phyloP scores from a whole-genome alignment of 2,797 vertebrate genomes.

The Picus viridis region DNA sequence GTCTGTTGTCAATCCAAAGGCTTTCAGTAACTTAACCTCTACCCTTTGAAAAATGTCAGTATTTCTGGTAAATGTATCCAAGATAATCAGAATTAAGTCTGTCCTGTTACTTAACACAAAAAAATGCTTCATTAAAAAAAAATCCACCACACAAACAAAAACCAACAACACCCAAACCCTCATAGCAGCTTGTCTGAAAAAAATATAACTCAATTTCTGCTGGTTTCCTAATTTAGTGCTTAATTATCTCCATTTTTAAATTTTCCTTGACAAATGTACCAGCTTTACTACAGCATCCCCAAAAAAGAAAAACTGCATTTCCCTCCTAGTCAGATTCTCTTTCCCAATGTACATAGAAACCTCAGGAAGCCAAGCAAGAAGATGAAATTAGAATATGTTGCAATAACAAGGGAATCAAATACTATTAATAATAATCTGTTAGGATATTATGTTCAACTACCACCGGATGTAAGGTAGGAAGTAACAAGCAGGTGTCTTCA shows the following conservation, averaged over 20 bases:
- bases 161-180: too few relatives aligned
- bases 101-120: neutral
- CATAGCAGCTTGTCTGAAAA: neutral
- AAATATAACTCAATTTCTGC: neutral
- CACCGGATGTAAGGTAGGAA: neutral
- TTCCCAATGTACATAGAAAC: neutral
- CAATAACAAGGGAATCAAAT: neutral
- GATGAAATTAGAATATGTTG: neutral
- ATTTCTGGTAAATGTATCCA: neutral
- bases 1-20: neutral
- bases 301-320: neutral
- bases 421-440: neutral
- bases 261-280: neutral
- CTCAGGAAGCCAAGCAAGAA: neutral
- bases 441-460: neutral
- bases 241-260: neutral
- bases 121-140: neutral
- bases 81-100: neutral
- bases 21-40: neutral
- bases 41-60: neutral
- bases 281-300: neutral
- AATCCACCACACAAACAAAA: too few relatives aligned
- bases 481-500: neutral
- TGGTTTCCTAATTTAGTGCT: neutral
- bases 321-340: neutral